Conservation (phyloP, 2,888 invertebrate species). For the Strigamia maritima region DNA sequence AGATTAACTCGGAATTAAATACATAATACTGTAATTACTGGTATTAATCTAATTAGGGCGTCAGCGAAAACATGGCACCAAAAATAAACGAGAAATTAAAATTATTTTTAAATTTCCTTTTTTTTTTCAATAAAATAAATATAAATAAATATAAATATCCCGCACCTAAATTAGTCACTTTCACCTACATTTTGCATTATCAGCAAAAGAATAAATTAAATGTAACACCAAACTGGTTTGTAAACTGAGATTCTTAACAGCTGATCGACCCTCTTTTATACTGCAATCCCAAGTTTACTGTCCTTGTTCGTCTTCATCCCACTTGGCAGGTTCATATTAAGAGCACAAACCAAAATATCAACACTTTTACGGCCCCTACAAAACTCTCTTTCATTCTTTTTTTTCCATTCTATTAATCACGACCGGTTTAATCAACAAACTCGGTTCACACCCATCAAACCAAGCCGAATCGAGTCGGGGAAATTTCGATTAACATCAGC, state of each 20-base stretch:
- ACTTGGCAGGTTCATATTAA: not conserved
- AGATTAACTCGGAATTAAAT: not conserved
- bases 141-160: too few species aligned
- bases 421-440: slow-evolving; percentile 1
- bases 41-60: not conserved
- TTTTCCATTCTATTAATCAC: not conserved
- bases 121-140: too few species aligned
- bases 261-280: slow-evolving; percentile 4
- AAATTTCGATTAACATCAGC: not conserved
- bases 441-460: not conserved
- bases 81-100: too few species aligned
- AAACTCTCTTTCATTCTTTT: not conserved
- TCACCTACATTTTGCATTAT: not conserved
- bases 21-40: not conserved
- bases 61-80: too few species aligned
- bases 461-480: not conserved
- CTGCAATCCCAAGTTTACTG: slow-evolving; percentile 1
- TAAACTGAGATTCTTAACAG: slow-evolving; percentile 4
- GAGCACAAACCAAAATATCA: not conserved
- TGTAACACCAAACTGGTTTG: not conserved
- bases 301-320: not conserved
- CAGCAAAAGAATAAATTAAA: not conserved
- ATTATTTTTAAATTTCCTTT: too few species aligned
- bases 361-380: not conserved
- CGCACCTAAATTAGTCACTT: not conserved